Conservation (phyloP, 2,888 invertebrate species). For the Mesoligia furuncula region DNA sequence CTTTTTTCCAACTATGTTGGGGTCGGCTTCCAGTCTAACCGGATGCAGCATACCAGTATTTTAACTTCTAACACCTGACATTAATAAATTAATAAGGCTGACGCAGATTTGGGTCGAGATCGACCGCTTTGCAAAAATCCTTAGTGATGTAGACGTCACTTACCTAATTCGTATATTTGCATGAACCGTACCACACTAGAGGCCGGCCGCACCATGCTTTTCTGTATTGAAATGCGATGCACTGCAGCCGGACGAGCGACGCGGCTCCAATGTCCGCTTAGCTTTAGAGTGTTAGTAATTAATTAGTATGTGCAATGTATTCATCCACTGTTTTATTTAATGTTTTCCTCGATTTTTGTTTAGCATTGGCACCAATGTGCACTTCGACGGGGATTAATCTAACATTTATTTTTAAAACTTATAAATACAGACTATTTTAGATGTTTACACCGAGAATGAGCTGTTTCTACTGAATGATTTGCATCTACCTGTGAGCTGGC, state of each 20-base stretch:
- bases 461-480: not conserved
- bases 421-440: slow-evolving; percentile 1
- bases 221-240: not conserved
- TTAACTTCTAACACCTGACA: not conserved
- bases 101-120: not conserved
- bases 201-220: not conserved
- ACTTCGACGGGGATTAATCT: slow-evolving; percentile 8
- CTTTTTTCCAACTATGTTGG: too few species aligned
- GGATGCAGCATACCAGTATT: too few species aligned
- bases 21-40: too few species aligned
- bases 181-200: not conserved
- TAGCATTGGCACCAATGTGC: slow-evolving; percentile 6
- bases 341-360: slow-evolving; percentile 37
- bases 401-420: slow-evolving; percentile 17
- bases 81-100: not conserved
- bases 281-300: not conserved
- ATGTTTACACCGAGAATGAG: slow-evolving; percentile 3
- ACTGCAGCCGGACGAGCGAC: not conserved
- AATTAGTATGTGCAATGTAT: not conserved
- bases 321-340: slow-evolving; percentile 14
- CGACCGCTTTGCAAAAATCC: not conserved
- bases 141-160: not conserved
- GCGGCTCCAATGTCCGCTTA: not conserved
- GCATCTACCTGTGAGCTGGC: not conserved
- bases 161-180: not conserved